Conservation (phyloP, 2,888 invertebrate genomes). For the Mimumesa dahlbomi region DNA sequence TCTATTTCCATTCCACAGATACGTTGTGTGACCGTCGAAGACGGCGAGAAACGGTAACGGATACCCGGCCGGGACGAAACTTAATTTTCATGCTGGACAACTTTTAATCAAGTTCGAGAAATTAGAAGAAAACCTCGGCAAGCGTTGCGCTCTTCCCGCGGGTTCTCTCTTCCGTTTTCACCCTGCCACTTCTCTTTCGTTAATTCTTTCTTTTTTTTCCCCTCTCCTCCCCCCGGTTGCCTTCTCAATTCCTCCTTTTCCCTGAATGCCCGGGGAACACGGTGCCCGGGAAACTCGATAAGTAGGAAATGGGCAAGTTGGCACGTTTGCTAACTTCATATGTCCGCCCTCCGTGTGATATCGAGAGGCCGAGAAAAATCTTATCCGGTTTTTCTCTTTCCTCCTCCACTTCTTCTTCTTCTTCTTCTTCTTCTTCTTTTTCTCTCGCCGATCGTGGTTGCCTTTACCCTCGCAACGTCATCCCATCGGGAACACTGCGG, state of each 20-base stretch:
- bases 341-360: conserved; percentile 57
- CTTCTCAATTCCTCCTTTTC: background rate
- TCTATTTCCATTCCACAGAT: conserved; percentile 57
- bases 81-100: conserved; percentile 73
- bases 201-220: conserved; percentile 36
- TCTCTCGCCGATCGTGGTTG: background rate
- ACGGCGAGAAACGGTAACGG: conserved; percentile 56
- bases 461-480: conserved; percentile 1
- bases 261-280: conserved; percentile 42
- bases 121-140: conserved; percentile 73
- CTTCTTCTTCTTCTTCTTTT: conserved; percentile 4
- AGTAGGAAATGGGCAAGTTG: conserved; percentile 67
- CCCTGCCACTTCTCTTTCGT: conserved; percentile 14
- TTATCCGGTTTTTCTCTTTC: conserved; percentile 16
- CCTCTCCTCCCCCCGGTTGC: conserved; percentile 15
- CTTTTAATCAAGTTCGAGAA: conserved; percentile 76
- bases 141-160: conserved; percentile 26
- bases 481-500: conserved; percentile 5
- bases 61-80: conserved; percentile 64
- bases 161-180: conserved; percentile 29
- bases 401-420: conserved; percentile 1
- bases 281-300: conserved; percentile 65
- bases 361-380: conserved; percentile 56
- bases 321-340: conserved; percentile 73
- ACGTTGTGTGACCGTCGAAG: conserved; percentile 3